Percentiles rank a stretch among this genome's conserved stretches.
Evolutionary conservation across 2,113 vertebrate species (phyloP).

Genomic region (Onychostruthus taczanowskii): DNA sequence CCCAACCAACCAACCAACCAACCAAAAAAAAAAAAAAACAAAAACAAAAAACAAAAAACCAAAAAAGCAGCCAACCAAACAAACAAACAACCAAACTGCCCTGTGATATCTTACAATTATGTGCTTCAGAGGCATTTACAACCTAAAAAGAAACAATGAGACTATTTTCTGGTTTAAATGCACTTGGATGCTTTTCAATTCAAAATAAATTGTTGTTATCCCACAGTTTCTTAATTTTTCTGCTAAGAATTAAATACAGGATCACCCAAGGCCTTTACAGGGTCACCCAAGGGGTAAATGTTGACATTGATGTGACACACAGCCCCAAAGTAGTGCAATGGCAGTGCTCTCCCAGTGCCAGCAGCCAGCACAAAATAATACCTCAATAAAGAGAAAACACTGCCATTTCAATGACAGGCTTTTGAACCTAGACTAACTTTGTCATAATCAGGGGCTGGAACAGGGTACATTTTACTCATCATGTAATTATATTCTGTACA

Average conservation of each 20-base stretch:
- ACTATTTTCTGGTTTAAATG: not conserved
- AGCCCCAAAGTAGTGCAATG: not conserved
- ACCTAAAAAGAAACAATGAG: not conserved
- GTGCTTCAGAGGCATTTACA: not conserved
- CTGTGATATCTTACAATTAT: not conserved
- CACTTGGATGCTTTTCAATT: not conserved
- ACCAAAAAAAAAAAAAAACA: no score
- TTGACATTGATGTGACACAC: rapidly evolving
- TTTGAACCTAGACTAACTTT: not conserved
- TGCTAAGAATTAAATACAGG: not conserved
- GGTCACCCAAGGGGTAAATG: not conserved
- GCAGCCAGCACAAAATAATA: not conserved
- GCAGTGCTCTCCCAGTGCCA: not conserved
- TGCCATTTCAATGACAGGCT: not conserved
- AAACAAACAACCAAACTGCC: not conserved
- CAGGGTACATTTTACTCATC: not conserved
- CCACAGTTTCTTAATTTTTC: not conserved
- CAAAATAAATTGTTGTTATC: not conserved
- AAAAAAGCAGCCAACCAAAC: no score
- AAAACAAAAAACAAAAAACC: no score
- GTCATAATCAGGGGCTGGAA: not conserved
- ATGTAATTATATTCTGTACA: not conserved
- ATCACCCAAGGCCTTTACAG: not conserved
- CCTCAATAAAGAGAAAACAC: not conserved
- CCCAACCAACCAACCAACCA: not conserved